Base-by-base conservation (phyloP, 2,113 vertebrate species). In the Eleginops maclovinus region DNA sequence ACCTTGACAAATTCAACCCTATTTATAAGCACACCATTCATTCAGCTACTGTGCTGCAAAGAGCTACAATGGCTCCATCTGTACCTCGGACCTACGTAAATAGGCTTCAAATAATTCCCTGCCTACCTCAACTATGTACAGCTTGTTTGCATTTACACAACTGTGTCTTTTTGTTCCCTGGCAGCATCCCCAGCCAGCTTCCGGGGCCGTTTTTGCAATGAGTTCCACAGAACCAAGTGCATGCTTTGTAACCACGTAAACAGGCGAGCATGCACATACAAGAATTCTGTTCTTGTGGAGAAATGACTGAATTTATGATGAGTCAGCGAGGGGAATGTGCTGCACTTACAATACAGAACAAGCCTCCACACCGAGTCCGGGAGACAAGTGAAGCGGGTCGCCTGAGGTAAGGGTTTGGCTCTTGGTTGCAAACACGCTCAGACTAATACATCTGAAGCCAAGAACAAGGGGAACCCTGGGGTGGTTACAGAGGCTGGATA, bases 61-160 rank as follows among this genome's bases (percentile, higher is more conserved):
- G 72, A 2, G 60, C 10, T 2, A 83, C 70, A 88, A 84, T 72
- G 59, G 71, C 56, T 3, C 50, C 59, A 11, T 83, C 73, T 85
- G 77, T 74, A 61, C 44, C 43, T 63, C 75, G 50, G 58, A 75
- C 76, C 76, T 62, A 73, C 72, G 22, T 72, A 50, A 74, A 76
- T 44, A 21, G 17, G 36, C 63, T 43, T 72, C 56, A 54, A 49
- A 72, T 61, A 16, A 21, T 44, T 73, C 51, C 55, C 85, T 73
- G 65, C 84, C 86, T 56, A 81, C 76, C 74, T 78, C 75, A 73
- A 6, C 47, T 72, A 85, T 85, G 68, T 44, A 50, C 73, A 82
- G 69, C 54, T 71, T 24, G 60, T 36, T 36, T 16, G 8, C 55
- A 55, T 0, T 41, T 14, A 50, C 40, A 89, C 84, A 91, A 73